These are phyloP conservation scores for Trogon melanurus DNA, from an alignment of 2,113 vertebrate species.

Conservation along the genomic window DNA sequence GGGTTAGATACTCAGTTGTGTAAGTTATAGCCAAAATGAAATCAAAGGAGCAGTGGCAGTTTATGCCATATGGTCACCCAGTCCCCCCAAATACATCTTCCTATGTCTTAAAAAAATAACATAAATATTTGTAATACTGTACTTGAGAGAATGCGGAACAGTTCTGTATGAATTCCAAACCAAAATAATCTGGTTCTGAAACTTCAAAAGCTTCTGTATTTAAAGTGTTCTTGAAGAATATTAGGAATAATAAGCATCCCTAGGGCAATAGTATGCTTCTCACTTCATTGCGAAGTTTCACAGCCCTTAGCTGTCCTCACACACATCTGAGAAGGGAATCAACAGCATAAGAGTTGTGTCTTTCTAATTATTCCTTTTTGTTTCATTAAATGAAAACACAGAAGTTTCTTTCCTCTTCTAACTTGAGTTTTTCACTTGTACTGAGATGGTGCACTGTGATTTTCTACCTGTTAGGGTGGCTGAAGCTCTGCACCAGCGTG, in stretches of 20 bases:
- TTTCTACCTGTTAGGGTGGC: not conserved
- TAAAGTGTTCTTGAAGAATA: not conserved
- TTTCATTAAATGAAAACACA: not conserved
- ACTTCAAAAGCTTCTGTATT: not conserved
- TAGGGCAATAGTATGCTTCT: not conserved
- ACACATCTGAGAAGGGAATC: not conserved
- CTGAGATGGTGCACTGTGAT: not conserved
- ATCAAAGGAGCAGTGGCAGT: not conserved
- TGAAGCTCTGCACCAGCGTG: not conserved
- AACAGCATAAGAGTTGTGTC: not conserved
- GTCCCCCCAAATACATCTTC: not conserved
- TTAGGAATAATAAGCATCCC: not conserved
- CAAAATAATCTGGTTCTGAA: conserved; percentile 10
- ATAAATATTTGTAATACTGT: not conserved
- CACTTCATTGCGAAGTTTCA: not conserved
- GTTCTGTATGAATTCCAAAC: not conserved
- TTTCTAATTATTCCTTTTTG: not conserved
- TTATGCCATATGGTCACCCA: not conserved
- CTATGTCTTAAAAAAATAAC: not conserved
- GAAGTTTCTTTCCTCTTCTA: not conserved
- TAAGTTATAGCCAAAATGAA: not conserved
- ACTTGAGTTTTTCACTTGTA: not conserved
- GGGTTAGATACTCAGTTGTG: not conserved
- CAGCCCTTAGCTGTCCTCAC: not conserved
- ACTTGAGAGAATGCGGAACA: not conserved